Conservation (phyloP, 2,113 vertebrate genomes). For the Hystrix cristata region DNA sequence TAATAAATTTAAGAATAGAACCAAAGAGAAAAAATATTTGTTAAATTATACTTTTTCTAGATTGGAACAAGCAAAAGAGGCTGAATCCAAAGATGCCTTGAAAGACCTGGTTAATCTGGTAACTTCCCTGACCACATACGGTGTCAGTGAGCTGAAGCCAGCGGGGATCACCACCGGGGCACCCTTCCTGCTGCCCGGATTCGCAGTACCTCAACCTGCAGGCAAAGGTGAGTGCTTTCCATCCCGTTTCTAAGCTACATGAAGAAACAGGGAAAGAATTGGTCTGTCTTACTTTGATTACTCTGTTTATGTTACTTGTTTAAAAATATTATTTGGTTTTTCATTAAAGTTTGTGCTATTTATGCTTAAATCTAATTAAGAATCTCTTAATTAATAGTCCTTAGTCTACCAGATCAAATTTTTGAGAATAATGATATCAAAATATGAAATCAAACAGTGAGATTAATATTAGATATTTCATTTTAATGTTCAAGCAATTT, state of each 20-base stretch:
- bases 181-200: conserved; percentile 97
- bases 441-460: neutral
- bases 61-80: conserved; percentile 98
- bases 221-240: conserved; percentile 93
- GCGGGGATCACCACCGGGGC: conserved; percentile 96
- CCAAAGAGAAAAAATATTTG: neutral
- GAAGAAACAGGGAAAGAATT: neutral
- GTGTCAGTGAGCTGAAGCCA: conserved; percentile 96
- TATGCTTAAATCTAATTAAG: neutral
- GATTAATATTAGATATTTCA: neutral
- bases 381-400: neutral
- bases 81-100: conserved; percentile 97
- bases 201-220: conserved; percentile 96
- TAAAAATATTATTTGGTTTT: neutral
- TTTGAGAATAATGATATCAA: neutral
- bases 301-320: neutral
- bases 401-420: neutral
- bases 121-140: conserved; percentile 96
- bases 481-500: neutral
- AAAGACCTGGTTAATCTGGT: conserved; percentile 98
- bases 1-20: conserved; percentile 39
- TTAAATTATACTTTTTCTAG: conserved; percentile 85
- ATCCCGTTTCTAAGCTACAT: neutral
- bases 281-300: neutral
- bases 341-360: neutral